A percentile compares a stretch with the other conserved stretches of the same genome.
These are phyloP conservation scores for Yponomeuta evonymella DNA, from an alignment of 2,888 invertebrate species.

Conservation along the genomic window DNA sequence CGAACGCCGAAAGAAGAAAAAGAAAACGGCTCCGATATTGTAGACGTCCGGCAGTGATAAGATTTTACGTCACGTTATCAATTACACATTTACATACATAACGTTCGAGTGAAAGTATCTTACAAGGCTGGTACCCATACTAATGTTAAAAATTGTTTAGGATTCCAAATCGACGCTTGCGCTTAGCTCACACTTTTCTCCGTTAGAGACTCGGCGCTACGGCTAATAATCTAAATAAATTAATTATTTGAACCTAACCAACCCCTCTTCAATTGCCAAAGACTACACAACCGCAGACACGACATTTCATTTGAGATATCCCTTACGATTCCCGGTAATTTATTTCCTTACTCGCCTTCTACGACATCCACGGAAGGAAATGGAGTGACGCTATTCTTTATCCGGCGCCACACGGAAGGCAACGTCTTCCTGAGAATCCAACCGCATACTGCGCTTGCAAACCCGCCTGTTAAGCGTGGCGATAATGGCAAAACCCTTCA, in stretches of 20 bases:
- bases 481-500: no score
- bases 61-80: conserved; percentile 65
- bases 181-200: conserved; percentile 63
- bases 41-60: conserved; percentile 15
- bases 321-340: background rate
- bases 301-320: background rate
- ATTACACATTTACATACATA: conserved; percentile 69
- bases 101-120: conserved; percentile 70
- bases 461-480: no score
- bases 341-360: no score
- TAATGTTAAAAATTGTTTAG: conserved; percentile 69
- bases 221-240: conserved; percentile 69
- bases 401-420: no score
- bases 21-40: conserved; percentile 12
- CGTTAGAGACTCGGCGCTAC: conserved; percentile 49
- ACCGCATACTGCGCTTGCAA: no score
- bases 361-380: no score
- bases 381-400: no score
- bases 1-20: conserved; percentile 1
- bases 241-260: conserved; percentile 56
- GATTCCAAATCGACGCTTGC: conserved; percentile 58
- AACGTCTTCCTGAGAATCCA: no score
- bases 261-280: conserved; percentile 52
- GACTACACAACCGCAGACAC: conserved; percentile 32
- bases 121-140: conserved; percentile 51